phyloP scores from a whole-genome alignment of 2,113 vertebrate species.

The Trachemys scripta region DNA sequence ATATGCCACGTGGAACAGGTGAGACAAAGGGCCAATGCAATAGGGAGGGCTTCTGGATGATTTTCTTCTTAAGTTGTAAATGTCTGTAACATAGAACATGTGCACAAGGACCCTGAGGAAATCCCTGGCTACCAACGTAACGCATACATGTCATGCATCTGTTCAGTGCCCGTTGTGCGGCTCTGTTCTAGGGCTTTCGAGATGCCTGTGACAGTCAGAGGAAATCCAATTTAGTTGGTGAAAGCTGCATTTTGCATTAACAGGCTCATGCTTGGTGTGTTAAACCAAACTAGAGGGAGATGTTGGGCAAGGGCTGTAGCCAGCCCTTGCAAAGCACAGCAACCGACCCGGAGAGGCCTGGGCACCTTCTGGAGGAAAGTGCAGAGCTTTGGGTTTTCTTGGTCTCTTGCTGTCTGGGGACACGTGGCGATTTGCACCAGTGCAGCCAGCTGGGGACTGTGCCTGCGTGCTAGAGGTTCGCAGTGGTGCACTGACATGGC shows the following conservation, averaged over 20 bases:
- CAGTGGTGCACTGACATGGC: neutral
- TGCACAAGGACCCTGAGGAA: fast-evolving
- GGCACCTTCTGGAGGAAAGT: neutral
- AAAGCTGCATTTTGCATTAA: neutral
- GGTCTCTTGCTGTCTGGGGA: neutral
- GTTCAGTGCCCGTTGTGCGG: neutral
- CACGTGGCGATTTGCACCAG: fast-evolving
- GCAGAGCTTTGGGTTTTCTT: neutral
- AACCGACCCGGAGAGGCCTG: neutral
- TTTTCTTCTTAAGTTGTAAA: neutral
- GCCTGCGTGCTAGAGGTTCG: neutral
- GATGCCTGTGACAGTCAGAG: neutral
- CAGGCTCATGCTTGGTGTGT: neutral
- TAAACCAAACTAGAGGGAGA: neutral
- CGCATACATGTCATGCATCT: neutral
- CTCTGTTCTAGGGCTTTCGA: neutral
- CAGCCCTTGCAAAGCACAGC: neutral
- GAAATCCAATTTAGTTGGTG: neutral
- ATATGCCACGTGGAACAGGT: neutral
- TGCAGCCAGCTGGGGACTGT: fast-evolving
- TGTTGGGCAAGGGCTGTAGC: no score
- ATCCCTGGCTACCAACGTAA: fast-evolving
- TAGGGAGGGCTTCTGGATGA: fast-evolving
- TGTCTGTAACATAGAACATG: fast-evolving
- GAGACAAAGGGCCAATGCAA: fast-evolving